Evolutionary conservation across 2,888 invertebrate species (phyloP), one percentile per base, ranked within the genome.

Genomic region (Perdita meconis): DNA sequence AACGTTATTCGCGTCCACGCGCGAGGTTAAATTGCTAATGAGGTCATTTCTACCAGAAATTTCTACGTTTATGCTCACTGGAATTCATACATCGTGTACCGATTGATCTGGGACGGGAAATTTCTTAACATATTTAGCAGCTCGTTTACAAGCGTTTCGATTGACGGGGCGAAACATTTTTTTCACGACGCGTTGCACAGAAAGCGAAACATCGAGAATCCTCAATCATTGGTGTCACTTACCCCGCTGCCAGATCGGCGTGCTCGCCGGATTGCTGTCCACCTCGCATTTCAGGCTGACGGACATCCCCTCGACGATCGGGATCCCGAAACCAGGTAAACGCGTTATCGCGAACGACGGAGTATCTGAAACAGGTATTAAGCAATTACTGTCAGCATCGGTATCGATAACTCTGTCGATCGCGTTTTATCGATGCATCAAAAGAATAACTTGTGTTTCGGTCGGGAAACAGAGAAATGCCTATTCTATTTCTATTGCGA

Each of bases 341-440:
- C 98, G 95, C 79, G 97, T 97, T 92, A 98, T 97, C 90, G 97
- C 97, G 93, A 98, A 98, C 81, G 97, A 97, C 60, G 98, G 98
- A 64, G 97, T 96, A 93, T 98, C 98, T 98, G 94, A 70, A 94
- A 94, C 81, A 86, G 78, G 80, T 84, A 84, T 83, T 85, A 87
- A 88, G 86, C 84, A 84, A 85, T 86, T 79, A 87, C 59, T 76
- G 79, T 78, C 80, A 75, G 66, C 64, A 78, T 53, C 66, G 66
- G 56, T 66, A 73, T 68, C 72, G 61, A 70, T 80, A 47, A n/a
- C 30, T 47, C 59, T 34, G 61, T 72, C 71, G 64, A 69, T 63
- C 59, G 55, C 57, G 38, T 26, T 59, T 19, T 10, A 16, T 22
- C 64, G 50, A 51, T 44, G 19, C 12, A 56, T 12, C 53, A 42